These are phyloP conservation scores for Triops longicaudatus DNA, from an alignment of 1,140 invertebrate species.

Conservation along the genomic window DNA sequence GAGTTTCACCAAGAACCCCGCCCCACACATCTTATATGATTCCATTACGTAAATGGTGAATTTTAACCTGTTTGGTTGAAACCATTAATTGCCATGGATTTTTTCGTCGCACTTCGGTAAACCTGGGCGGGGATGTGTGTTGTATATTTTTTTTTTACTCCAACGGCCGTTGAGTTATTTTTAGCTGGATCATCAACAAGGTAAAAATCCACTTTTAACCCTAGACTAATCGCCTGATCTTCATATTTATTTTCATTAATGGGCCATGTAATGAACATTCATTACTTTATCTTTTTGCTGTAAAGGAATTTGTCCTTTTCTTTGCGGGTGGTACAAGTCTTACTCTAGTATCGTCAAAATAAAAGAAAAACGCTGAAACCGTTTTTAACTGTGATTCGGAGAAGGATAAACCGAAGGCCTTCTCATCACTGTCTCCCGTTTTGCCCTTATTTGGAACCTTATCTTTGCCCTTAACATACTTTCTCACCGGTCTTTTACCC, in stretches of 20 bases:
- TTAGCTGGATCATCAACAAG: neutral
- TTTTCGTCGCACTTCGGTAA: neutral
- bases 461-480: neutral
- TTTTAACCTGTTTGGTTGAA: neutral
- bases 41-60: neutral
- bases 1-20: too few relatives aligned
- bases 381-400: neutral
- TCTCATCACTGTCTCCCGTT: neutral
- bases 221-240: neutral
- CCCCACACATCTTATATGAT: too few relatives aligned
- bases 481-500: neutral
- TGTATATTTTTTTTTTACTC: neutral
- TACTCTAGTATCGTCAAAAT: neutral
- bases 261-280: too few relatives aligned
- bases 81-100: neutral
- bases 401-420: neutral
- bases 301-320: neutral
- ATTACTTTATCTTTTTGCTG: too few relatives aligned
- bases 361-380: neutral
- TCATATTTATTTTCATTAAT: neutral
- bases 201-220: neutral
- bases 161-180: neutral
- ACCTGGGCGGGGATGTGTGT: constrained; percentile 2
- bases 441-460: constrained; percentile 1
- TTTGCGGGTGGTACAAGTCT: constrained; percentile 9